A percentile compares a stretch with the other conserved stretches of the same genome.
Conservation (phyloP, 2,113 vertebrate species). For the Strix uralensis region DNA sequence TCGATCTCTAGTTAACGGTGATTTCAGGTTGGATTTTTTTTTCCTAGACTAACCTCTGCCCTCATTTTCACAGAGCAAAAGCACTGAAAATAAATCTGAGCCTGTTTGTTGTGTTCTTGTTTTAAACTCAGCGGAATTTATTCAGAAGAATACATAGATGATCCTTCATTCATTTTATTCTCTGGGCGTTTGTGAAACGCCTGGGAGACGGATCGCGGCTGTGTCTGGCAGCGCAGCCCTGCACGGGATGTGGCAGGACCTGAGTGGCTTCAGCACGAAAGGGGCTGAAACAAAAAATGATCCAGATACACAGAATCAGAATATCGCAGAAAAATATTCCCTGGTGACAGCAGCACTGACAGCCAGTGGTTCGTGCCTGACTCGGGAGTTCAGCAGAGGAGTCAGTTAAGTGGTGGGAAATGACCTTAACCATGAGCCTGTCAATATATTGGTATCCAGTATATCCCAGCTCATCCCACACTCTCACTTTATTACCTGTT, state of each 20-base stretch:
- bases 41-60: neutral
- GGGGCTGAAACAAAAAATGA: neutral
- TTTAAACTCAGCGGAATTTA: neutral
- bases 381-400: rapidly evolving
- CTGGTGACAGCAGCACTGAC: rapidly evolving
- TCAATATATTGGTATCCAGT: neutral
- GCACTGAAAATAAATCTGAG: neutral
- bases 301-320: neutral
- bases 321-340: neutral
- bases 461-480: neutral
- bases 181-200: rapidly evolving
- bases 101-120: neutral
- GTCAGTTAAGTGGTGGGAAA: neutral
- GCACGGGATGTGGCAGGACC: rapidly evolving
- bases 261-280: neutral
- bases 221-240: neutral
- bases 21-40: neutral
- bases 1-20: neutral
- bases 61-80: neutral
- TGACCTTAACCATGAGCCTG: neutral
- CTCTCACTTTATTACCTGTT: neutral
- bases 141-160: neutral
- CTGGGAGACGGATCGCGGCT: rapidly evolving
- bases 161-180: neutral
- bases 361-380: rapidly evolving